phyloP scores from a whole-genome alignment of 2,797 vertebrate species.

The Pogoniulus pusillus region DNA sequence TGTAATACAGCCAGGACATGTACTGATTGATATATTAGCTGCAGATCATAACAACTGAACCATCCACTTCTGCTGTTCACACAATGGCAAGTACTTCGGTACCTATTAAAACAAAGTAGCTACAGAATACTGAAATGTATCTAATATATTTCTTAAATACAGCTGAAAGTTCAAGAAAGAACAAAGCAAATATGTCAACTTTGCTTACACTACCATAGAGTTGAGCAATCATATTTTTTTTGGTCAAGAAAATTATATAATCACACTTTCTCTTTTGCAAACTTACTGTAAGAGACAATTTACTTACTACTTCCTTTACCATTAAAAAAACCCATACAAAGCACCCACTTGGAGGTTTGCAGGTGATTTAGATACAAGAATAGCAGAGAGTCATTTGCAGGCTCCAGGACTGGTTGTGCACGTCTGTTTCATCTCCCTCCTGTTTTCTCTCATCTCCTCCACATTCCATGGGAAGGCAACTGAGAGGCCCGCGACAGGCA shows the following conservation, averaged over 20 bases:
- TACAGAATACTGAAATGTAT: background rate
- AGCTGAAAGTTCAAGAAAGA: background rate
- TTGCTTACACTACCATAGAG: background rate
- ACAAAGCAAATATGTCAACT: background rate
- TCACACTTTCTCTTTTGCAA: background rate
- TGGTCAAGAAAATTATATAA: background rate
- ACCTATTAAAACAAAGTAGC: background rate
- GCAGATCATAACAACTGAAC: background rate
- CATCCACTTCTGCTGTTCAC: background rate
- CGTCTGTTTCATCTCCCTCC: constrained; percentile 66
- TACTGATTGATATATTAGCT: background rate
- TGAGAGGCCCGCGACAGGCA: constrained; percentile 65
- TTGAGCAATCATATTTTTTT: background rate
- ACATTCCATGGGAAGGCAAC: constrained; percentile 78
- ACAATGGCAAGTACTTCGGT: background rate
- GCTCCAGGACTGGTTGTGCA: constrained; percentile 32
- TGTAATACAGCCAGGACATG: background rate
- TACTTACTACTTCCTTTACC: background rate
- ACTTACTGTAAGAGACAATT: background rate
- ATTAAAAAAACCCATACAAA: background rate
- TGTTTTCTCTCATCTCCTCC: constrained; percentile 85
- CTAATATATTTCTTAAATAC: background rate
- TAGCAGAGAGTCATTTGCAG: constrained; percentile 1
- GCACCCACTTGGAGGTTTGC: background rate
- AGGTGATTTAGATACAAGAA: constrained; percentile 37